These are phyloP conservation scores for Chrysemys picta DNA, from an alignment of 2,113 vertebrate genomes.

Conservation along the genomic window DNA sequence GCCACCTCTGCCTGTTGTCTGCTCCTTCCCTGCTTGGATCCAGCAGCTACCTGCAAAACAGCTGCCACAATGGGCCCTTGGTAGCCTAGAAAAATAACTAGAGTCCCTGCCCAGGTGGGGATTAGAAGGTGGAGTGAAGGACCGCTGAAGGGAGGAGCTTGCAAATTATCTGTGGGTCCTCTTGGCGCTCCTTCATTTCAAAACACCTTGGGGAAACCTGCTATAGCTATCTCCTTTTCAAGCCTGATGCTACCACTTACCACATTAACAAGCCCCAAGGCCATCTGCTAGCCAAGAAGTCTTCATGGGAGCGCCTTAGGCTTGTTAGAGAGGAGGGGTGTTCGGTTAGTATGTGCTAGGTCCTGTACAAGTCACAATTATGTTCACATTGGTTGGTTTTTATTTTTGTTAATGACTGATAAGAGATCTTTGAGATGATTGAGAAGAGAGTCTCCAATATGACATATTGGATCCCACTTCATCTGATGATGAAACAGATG, in stretches of 20 bases:
- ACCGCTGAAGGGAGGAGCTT: neutral
- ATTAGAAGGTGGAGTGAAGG: neutral
- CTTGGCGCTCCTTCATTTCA: neutral
- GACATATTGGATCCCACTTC: neutral
- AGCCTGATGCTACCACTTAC: neutral
- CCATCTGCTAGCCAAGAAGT: neutral
- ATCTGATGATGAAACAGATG: neutral
- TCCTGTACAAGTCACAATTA: too few species aligned
- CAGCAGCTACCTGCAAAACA: too few species aligned
- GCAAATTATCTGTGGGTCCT: neutral
- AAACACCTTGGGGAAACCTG: neutral
- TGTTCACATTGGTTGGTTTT: neutral
- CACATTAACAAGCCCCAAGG: neutral
- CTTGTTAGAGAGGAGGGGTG: neutral
- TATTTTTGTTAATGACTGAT: slow-evolving; percentile 13
- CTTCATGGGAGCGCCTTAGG: neutral
- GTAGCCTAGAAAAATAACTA: too few species aligned
- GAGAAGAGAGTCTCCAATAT: fast-evolving
- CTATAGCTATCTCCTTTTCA: neutral
- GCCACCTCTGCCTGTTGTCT: too few species aligned
- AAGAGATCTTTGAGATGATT: neutral
- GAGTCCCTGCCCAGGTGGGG: too few species aligned
- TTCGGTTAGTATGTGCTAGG: neutral
- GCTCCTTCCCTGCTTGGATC: too few species aligned
- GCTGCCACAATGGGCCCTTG: too few species aligned